Percentiles rank a stretch among this genome's conserved stretches.
Evolutionary conservation across 1,140 invertebrate genomes (phyloP).

Genomic region (Palaemon carinicauda): DNA sequence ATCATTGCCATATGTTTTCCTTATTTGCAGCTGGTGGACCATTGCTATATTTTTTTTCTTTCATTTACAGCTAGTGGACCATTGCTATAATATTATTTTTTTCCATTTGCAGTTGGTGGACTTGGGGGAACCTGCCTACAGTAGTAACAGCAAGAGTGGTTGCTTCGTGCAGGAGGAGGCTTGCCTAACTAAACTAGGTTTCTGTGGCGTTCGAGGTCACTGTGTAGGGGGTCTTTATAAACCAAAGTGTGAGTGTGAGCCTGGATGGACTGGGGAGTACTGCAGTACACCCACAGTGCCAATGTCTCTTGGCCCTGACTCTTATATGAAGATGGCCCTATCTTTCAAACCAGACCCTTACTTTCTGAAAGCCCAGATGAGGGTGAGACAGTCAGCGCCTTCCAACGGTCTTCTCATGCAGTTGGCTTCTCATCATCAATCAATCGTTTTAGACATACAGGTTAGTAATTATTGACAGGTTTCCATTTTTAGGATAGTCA

Average conservation of each 20-base stretch:
- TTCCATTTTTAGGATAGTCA: too few species aligned
- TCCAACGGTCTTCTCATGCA: background rate
- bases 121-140: background rate
- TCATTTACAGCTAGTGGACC: background rate
- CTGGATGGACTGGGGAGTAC: slow-evolving; percentile 79
- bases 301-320: background rate
- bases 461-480: too few species aligned
- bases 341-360: background rate
- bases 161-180: background rate
- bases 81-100: too few species aligned
- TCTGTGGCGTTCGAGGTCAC: slow-evolving; percentile 88
- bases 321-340: background rate
- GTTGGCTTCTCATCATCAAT: background rate
- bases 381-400: background rate
- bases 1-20: too few species aligned
- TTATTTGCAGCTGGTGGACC: too few species aligned
- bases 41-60: too few species aligned
- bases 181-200: background rate
- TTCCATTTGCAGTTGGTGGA: background rate
- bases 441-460: too few species aligned
- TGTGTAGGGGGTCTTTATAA: slow-evolving; percentile 87
- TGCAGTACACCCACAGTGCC: background rate
- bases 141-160: background rate
- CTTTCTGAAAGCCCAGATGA: background rate
- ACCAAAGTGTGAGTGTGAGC: slow-evolving; percentile 88